Evolutionary conservation across 1,140 invertebrate species (phyloP), one percentile per base, ranked within the genome.

Genomic region (Heliothis virescens): DNA sequence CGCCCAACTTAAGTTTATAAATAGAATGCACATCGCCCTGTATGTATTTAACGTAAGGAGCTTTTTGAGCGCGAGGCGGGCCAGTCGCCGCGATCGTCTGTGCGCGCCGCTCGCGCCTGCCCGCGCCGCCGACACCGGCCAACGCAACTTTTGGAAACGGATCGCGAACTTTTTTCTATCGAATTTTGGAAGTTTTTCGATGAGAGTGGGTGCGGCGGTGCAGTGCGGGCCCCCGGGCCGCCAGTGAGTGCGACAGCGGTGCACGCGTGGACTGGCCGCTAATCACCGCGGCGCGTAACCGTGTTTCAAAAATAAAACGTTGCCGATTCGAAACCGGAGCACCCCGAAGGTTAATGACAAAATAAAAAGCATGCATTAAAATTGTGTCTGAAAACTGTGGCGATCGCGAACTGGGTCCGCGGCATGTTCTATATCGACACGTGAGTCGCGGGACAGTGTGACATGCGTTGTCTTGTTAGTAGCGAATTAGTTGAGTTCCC

Each of bases 261-360:
- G 26, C 34, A 41, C 34, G 69, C 15, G 18, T 50, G 3, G 41
- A 41, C 67, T 76, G 63, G 79, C 74, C 81, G 88, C 87, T 87
- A 89, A 89, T 88, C 87, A 87, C 86, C 86, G 86, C 85, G 79
- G 81, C 87, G 89, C 89, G 91, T 92, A 91, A 91, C 91, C 91
- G 91, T 90, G 91, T 90, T 92, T 92, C 92, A 92, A 93, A 94
- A 94, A 94, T 94, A 94, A 93, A 93, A 90, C 91, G 90, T 91
- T 91, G 91, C 87, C 87, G 89, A 92, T 91, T 91, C 89, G 90
- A 90, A 94, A 92, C 90, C 92, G 90, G 92, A 94, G 92, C 92
- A 92, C 89, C 90, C 86, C 89, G 91, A 94, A 94, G 92, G 92
- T 92, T 92, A 92, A 94, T 94, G 92, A 94, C 91, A 94, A 90